Percentiles rank a stretch among this genome's conserved stretches.
Evolutionary conservation across 2,888 invertebrate species (phyloP).

Genomic region (Luperina testacea): DNA sequence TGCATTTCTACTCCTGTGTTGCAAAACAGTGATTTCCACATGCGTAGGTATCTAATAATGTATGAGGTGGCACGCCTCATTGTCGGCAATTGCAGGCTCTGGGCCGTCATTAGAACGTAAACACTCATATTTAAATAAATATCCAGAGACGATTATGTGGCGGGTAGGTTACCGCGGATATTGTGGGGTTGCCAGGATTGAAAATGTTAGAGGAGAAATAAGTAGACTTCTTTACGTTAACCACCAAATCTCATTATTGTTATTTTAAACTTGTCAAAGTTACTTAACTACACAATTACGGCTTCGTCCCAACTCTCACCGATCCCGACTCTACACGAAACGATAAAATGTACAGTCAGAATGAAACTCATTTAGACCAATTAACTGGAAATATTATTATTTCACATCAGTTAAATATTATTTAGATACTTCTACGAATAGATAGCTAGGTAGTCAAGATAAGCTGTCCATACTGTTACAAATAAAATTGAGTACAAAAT

Average conservation of each 20-base stretch:
- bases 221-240: not conserved
- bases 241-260: not conserved
- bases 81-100: slow-evolving; percentile 75
- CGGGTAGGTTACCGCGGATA: slow-evolving; percentile 74
- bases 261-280: not conserved
- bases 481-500: not conserved
- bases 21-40: slow-evolving; percentile 69
- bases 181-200: slow-evolving; percentile 71
- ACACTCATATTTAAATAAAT: slow-evolving; percentile 83
- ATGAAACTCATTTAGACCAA: too few species aligned
- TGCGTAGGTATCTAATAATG: slow-evolving; percentile 61
- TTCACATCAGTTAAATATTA: not conserved
- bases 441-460: not conserved
- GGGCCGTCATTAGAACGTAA: slow-evolving; percentile 79
- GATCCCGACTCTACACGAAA: too few species aligned
- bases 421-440: not conserved
- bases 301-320: too few species aligned
- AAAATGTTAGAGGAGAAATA: not conserved
- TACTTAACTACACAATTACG: too few species aligned
- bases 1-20: slow-evolving; percentile 13
- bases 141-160: slow-evolving; percentile 72
- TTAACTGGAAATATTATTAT: not conserved
- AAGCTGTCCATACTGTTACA: too few species aligned
- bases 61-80: slow-evolving; percentile 71
- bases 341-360: too few species aligned